Evolutionary conservation across 2,113 vertebrate species (phyloP), one percentile per base, ranked within the genome.

Genomic region (Grammomys dolichurus): DNA sequence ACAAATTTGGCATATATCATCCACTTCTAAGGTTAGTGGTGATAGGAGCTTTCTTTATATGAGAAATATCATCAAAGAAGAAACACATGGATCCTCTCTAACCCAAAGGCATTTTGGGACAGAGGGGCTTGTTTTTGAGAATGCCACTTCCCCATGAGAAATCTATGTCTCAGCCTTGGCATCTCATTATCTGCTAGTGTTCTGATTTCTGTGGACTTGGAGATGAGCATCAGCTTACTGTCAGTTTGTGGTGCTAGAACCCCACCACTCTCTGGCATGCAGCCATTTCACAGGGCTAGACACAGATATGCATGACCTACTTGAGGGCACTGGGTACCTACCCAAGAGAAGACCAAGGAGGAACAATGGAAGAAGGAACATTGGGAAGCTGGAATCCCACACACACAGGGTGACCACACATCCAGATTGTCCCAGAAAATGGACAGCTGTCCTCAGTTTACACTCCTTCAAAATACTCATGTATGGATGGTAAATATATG

Each of bases 61-160:
- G 28, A 75, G 77, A 75, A 75, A 92, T 75, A 63, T 40, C 7
- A 14, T 70, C 36, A 78, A 65, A 20, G 67, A 77, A 84, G 75
- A 43, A 8, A 63, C 11, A 80, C 28, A 40, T 36, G 75, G 36
- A 70, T 89, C 43, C 72, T 78, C 73, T 95, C 81, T 89, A 76
- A 87, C 33, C 77, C 72, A 88, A 54, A 1, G 60, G 65, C 76
- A 1, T 5, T 82, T 36, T 67, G 80, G 76, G 14, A 33, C 56
- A 85, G 11, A 89, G 43, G 60, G 58, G 73, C 36, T 94, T 75
- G 14, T 58, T 92, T 20, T 78, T 67, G 43, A 78, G 87, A 54
- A 84, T 65, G 24, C 36, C 70, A 19, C n/a, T 75, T 96, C 73
- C 19, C 40, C 81, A 70, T 24, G 82, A 84, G 77, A 93, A 93